Evolutionary conservation across 2,797 vertebrate species (phyloP).

Genomic region (Apogon talboti): DNA sequence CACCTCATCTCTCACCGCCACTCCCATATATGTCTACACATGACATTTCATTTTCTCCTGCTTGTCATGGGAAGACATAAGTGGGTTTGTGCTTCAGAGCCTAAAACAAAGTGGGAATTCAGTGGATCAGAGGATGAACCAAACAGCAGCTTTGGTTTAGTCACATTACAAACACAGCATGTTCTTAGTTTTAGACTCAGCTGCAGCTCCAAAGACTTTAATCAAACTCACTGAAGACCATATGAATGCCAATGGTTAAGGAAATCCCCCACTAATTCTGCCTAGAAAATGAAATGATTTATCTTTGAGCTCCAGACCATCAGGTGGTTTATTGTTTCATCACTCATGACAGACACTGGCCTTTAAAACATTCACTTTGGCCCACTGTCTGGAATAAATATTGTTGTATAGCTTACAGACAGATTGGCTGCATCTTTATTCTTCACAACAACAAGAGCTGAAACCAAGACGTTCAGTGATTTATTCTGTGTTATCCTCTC

Average conservation of each 20-base stretch:
- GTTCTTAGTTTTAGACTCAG: constrained; percentile 12
- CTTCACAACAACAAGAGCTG: constrained; percentile 24
- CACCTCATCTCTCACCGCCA: constrained; percentile 63
- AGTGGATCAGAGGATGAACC: constrained; percentile 46
- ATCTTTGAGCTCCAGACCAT: constrained; percentile 11
- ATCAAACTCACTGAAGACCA: constrained; percentile 2
- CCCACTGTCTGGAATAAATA: constrained; percentile 41
- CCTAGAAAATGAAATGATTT: constrained; percentile 7
- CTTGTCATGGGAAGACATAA: constrained; percentile 44
- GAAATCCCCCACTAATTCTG: constrained; percentile 7
- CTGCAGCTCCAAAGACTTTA: constrained; percentile 13
- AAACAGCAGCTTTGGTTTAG: constrained; percentile 34
- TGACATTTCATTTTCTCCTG: constrained; percentile 62
- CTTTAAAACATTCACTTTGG: constrained; percentile 28
- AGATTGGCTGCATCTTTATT: constrained; percentile 14
- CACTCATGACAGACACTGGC: constrained; percentile 10
- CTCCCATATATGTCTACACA: constrained; percentile 53
- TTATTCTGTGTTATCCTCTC: constrained; percentile 35
- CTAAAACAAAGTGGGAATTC: constrained; percentile 56
- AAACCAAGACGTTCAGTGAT: constrained; percentile 26
- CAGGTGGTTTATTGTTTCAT: constrained; percentile 18
- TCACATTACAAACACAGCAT: constrained; percentile 17
- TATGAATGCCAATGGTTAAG: not conserved
- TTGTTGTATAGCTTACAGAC: constrained; percentile 35
- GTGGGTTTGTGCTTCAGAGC: constrained; percentile 36